Evolutionary conservation across 1,140 invertebrate species (phyloP).

Genomic region (Orius insidiosus): DNA sequence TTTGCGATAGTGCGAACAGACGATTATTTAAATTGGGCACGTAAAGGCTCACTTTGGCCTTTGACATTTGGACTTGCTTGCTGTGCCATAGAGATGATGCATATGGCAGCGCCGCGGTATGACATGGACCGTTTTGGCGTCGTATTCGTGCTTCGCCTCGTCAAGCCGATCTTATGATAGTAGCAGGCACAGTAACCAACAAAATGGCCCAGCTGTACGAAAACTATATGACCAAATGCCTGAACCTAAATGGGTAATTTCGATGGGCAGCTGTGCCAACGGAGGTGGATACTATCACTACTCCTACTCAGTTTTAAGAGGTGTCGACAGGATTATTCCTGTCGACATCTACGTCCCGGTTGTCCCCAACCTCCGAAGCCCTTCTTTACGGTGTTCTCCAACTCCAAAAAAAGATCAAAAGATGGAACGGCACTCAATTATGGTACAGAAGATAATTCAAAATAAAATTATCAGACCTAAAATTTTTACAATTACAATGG

Average conservation of each 20-base stretch:
- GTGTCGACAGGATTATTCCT: slow-evolving; percentile 93
- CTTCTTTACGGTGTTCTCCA: slow-evolving; percentile 87
- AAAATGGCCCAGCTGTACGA: slow-evolving; percentile 95
- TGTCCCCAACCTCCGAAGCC: slow-evolving; percentile 97
- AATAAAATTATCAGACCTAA: neutral
- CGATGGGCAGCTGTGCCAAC: slow-evolving; percentile 98
- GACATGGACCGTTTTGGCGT: slow-evolving; percentile 89
- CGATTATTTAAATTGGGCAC: slow-evolving; percentile 6
- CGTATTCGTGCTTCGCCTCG: slow-evolving; percentile 92
- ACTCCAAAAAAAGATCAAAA: slow-evolving; percentile 91
- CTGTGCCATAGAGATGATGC: slow-evolving; percentile 99
- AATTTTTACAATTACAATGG: no score
- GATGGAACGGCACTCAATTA: slow-evolving; percentile 61
- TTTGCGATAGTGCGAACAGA: slow-evolving; percentile 3
- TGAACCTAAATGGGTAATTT: slow-evolving; percentile 86
- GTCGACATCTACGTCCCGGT: slow-evolving; percentile 97
- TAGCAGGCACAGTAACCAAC: slow-evolving; percentile 94
- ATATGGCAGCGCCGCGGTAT: slow-evolving; percentile 92
- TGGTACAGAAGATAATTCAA: slow-evolving; percentile 74
- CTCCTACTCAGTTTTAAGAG: slow-evolving; percentile 92
- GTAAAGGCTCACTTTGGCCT: slow-evolving; percentile 51
- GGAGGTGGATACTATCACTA: slow-evolving; percentile 99
- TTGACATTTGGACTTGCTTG: slow-evolving; percentile 93
- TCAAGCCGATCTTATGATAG: slow-evolving; percentile 92
- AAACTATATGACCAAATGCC: slow-evolving; percentile 92